A percentile compares a stretch with the other conserved stretches of the same genome.
phyloP scores from a whole-genome alignment of 2,113 vertebrate species.

The Protobothrops flavoviridis region DNA sequence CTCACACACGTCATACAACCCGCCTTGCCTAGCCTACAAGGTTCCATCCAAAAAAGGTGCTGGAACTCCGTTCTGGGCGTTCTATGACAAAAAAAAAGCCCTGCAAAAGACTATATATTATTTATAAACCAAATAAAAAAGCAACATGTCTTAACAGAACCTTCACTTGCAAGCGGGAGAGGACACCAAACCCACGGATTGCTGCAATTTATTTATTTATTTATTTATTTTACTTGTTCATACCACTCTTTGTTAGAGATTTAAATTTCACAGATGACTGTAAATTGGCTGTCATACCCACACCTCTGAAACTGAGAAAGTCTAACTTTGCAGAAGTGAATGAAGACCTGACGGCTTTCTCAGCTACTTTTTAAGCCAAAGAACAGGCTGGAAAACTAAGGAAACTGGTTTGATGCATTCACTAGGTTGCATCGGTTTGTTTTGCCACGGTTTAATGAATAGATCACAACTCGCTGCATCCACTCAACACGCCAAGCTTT shows the following conservation, averaged over 20 bases:
- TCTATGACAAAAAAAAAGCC: too few species aligned
- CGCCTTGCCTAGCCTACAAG: too few species aligned
- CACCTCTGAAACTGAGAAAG: background rate
- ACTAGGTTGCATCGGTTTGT: background rate
- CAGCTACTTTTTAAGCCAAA: background rate
- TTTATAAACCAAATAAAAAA: background rate
- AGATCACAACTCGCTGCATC: background rate
- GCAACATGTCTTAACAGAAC: background rate
- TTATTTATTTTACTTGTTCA: background rate
- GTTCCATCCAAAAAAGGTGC: too few species aligned
- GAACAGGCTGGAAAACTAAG: background rate
- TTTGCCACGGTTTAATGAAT: background rate
- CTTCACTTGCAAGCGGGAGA: background rate
- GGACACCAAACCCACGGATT: background rate
- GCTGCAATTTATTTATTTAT: background rate
- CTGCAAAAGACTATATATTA: background rate
- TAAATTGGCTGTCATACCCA: background rate
- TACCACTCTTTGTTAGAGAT: background rate
- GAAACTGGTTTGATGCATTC: background rate
- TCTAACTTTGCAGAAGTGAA: background rate
- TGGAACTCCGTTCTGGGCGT: too few species aligned
- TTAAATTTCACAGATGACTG: background rate
- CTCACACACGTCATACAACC: too few species aligned
- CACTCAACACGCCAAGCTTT: background rate
- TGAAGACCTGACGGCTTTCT: background rate